Percentiles rank a stretch among this genome's conserved stretches.
Conservation (phyloP, 2,113 vertebrate genomes). For the Rhynchomys soricoides region DNA sequence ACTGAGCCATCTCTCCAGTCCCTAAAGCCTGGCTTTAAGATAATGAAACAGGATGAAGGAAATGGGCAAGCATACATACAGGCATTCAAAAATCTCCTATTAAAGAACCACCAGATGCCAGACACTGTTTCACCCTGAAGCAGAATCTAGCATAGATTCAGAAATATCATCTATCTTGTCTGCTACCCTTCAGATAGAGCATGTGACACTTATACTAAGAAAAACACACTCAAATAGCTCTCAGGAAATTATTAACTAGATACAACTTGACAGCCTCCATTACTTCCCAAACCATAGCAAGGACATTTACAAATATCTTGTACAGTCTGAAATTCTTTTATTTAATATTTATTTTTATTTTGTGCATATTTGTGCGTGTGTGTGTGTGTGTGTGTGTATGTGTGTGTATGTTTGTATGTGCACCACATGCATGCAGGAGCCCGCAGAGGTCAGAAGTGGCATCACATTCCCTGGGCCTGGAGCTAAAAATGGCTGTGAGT, state of each 20-base stretch:
- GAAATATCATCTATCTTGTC: neutral
- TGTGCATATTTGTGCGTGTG: neutral
- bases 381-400: neutral
- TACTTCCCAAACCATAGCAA: constrained; percentile 40
- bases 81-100: neutral
- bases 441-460: neutral
- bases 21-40: neutral
- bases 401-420: neutral
- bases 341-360: neutral
- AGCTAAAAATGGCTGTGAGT: neutral
- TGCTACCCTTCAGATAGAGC: neutral
- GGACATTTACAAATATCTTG: constrained; percentile 55
- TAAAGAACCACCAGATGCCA: neutral
- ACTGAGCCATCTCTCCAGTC: neutral
- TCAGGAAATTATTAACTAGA: constrained; percentile 31
- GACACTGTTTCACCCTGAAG: neutral
- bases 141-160: constrained; percentile 12
- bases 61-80: neutral
- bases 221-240: constrained; percentile 33
- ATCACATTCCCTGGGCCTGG: neutral
- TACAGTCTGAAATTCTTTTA: constrained; percentile 18
- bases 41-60: neutral
- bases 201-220: neutral
- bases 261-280: neutral
- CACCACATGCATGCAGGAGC: neutral